Conservation (phyloP, 1,140 invertebrate species). For the Apis mellifera region Amel_HAv3.1 CM009931.2:1461001-1461500, state of each 20-base stretch:
- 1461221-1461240: background rate
- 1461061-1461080: too few species aligned
- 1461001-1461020: too few species aligned
- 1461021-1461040: too few species aligned
- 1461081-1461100: too few species aligned
- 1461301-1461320: conserved; percentile 34
- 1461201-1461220: background rate
- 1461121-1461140: too few species aligned
- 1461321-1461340: conserved; percentile 44
- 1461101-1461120: too few species aligned
- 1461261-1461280: conserved; percentile 28
- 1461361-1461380: conserved; percentile 43
- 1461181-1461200: too few species aligned
- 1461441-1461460: conserved; percentile 59
- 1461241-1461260: conserved; percentile 11
- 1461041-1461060: too few species aligned
- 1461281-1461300: conserved; percentile 25
- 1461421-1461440: conserved; percentile 65
- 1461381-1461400: conserved; percentile 34
- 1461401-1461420: conserved; percentile 34
- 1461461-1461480: conserved; percentile 67
- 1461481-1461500: conserved; percentile 69
- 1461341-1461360: conserved; percentile 44
- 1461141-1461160: too few species aligned
- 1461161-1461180: too few species aligned